Conservation (phyloP, 1,140 invertebrate genomes). For the Cyphomyrmex costatus region DNA sequence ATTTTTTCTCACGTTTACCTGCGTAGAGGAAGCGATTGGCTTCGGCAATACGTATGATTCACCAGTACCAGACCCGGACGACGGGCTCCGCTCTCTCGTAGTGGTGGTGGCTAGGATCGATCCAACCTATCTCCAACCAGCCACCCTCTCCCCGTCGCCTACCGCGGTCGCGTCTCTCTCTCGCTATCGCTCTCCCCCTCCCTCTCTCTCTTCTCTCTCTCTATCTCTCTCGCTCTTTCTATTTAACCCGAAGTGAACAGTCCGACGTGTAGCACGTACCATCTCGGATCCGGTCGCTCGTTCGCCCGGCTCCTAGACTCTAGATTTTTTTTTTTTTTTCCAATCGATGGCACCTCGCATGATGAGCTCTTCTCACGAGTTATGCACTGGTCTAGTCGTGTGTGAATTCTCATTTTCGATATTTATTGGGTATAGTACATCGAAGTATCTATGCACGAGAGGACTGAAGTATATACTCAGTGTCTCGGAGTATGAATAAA, state of each 20-base stretch:
- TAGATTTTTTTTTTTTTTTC: not conserved
- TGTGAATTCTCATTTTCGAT: conserved; percentile 5
- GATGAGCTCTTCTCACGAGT: not conserved
- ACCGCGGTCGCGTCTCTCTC: conserved; percentile 3
- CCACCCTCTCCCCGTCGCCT: conserved; percentile 22
- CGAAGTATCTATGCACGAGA: not conserved
- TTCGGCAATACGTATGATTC: conserved; percentile 27
- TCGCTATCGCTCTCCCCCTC: not conserved
- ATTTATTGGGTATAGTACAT: conserved; percentile 1
- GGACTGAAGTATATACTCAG: not conserved
- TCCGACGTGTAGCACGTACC: conserved; percentile 40
- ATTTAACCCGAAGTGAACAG: conserved; percentile 38
- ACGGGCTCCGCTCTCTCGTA: conserved; percentile 42
- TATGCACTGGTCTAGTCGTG: not conserved
- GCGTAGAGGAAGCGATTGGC: conserved; percentile 23
- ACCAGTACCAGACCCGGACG: conserved; percentile 41
- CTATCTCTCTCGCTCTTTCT: conserved; percentile 18
- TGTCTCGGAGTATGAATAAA: not conserved
- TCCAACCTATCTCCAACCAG: conserved; percentile 63
- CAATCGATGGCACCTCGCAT: not conserved
- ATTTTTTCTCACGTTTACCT: conserved; percentile 1
- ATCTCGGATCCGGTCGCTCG: conserved; percentile 38
- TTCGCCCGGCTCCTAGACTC: conserved; percentile 22
- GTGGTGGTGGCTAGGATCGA: conserved; percentile 64
- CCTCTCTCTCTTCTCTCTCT: not conserved